These are phyloP conservation scores for Seriola rivoliana DNA, from an alignment of 2,113 vertebrate genomes.

Conservation along the genomic window DNA sequence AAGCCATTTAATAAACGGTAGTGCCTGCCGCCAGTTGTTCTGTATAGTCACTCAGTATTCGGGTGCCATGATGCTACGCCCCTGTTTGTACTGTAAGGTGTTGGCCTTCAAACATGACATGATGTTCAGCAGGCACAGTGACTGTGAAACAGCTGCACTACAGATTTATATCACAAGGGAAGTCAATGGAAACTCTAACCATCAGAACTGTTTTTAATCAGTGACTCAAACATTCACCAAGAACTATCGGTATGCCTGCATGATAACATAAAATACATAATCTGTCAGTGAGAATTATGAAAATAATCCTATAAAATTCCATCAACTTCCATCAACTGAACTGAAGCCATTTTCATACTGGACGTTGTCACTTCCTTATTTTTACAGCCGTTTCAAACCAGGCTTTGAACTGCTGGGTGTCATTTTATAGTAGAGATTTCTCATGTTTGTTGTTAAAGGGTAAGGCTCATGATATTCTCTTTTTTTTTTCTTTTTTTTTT, in stretches of 20 bases:
- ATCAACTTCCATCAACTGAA: not conserved
- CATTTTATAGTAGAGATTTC: not conserved
- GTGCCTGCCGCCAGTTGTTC: not conserved
- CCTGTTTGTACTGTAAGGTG: too few relatives aligned
- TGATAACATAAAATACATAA: not conserved
- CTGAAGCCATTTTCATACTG: not conserved
- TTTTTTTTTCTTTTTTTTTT: not conserved
- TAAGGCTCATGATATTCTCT: not conserved
- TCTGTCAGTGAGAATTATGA: not conserved
- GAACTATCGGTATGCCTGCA: not conserved
- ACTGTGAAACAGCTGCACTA: not conserved
- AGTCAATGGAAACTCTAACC: not conserved
- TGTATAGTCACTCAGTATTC: too few relatives aligned
- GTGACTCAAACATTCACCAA: not conserved
- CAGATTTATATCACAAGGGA: not conserved
- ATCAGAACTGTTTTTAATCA: slow-evolving; percentile 32
- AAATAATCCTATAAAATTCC: not conserved
- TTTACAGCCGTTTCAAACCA: not conserved
- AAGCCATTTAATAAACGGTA: too few relatives aligned
- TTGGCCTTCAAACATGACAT: too few relatives aligned
- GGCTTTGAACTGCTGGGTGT: not conserved
- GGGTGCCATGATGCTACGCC: too few relatives aligned
- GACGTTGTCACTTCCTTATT: not conserved
- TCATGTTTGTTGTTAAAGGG: not conserved
- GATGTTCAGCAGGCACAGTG: not conserved